Percentiles rank a stretch among this genome's conserved stretches.
phyloP scores from a whole-genome alignment of 2,113 vertebrate genomes.

The Amia ocellicauda region DNA sequence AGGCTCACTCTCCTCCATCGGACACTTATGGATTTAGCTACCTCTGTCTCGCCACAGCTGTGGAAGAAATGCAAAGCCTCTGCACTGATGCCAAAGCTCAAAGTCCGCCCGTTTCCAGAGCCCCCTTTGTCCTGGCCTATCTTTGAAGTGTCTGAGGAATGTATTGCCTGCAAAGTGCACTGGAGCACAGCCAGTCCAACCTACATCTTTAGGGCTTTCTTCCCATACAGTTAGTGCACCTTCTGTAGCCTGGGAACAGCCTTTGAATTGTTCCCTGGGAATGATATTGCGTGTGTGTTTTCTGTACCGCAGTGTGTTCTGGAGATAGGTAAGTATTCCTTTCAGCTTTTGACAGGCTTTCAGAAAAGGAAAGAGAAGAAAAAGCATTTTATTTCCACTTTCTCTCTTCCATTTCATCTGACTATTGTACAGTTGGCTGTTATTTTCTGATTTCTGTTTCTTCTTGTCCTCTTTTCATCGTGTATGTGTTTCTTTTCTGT shows the following conservation, averaged over 20 bases:
- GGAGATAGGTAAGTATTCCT: background rate
- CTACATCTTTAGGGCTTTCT: constrained; percentile 21
- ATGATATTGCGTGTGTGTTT: constrained; percentile 5
- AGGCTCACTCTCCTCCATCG: too few relatives aligned
- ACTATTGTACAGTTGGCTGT: constrained; percentile 16
- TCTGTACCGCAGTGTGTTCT: background rate
- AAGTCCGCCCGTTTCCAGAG: constrained; percentile 20
- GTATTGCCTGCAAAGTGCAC: constrained; percentile 41
- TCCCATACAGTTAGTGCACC: constrained; percentile 17
- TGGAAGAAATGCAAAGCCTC: constrained; percentile 25
- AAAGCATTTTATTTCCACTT: constrained; percentile 14
- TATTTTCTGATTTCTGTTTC: background rate
- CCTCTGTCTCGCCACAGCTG: constrained; percentile 1
- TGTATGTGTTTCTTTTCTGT: too few relatives aligned
- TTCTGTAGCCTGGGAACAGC: constrained; percentile 12
- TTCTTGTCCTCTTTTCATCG: too few relatives aligned
- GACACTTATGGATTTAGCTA: too few relatives aligned
- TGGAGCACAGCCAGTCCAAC: constrained; percentile 27
- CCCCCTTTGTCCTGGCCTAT: constrained; percentile 36
- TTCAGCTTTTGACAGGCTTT: constrained; percentile 3
- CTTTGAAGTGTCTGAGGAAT: constrained; percentile 62
- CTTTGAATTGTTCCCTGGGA: background rate
- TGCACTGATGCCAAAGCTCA: constrained; percentile 27
- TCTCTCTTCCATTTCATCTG: constrained; percentile 11
- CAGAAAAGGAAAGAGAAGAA: too few relatives aligned